phyloP scores from a whole-genome alignment of 1,140 invertebrate species.

The Planococcus citri region DNA sequence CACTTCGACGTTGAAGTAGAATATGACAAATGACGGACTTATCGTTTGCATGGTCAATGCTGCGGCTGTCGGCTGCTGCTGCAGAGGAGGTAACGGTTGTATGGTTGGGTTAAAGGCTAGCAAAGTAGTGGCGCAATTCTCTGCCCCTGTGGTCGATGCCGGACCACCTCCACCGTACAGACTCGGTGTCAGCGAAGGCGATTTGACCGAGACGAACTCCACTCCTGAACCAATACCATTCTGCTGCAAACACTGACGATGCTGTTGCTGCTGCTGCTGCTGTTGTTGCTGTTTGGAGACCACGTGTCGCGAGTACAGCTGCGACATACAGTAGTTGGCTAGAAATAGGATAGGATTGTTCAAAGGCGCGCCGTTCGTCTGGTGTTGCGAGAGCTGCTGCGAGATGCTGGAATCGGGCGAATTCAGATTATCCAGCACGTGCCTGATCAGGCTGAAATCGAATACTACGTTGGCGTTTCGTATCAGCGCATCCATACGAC shows the following conservation, averaged over 20 bases:
- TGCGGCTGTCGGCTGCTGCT: slow-evolving; percentile 32
- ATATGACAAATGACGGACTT: slow-evolving; percentile 22
- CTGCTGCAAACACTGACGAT: slow-evolving; percentile 32
- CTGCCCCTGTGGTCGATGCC: background rate
- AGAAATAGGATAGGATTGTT: slow-evolving; percentile 48
- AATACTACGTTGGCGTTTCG: slow-evolving; percentile 49
- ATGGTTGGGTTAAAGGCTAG: slow-evolving; percentile 23
- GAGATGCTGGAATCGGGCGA: slow-evolving; percentile 35
- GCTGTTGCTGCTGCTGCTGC: slow-evolving; percentile 32
- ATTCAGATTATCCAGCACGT: slow-evolving; percentile 47
- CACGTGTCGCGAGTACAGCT: slow-evolving; percentile 54
- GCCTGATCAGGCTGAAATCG: slow-evolving; percentile 40
- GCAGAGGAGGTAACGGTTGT: slow-evolving; percentile 34
- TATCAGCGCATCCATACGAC: slow-evolving; percentile 54
- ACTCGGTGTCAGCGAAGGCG: slow-evolving; percentile 24
- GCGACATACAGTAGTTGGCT: slow-evolving; percentile 58
- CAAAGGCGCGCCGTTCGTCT: slow-evolving; percentile 24
- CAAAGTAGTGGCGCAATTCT: background rate
- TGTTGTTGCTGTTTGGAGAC: slow-evolving; percentile 38
- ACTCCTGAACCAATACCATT: slow-evolving; percentile 44
- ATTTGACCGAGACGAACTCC: slow-evolving; percentile 37
- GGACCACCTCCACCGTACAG: slow-evolving; percentile 20
- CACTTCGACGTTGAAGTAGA: slow-evolving; percentile 55
- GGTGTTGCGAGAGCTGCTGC: slow-evolving; percentile 24
- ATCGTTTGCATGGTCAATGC: slow-evolving; percentile 27